Base-by-base conservation (phyloP, 2,888 invertebrate species). In the Drosophila niveifrons region DNA sequence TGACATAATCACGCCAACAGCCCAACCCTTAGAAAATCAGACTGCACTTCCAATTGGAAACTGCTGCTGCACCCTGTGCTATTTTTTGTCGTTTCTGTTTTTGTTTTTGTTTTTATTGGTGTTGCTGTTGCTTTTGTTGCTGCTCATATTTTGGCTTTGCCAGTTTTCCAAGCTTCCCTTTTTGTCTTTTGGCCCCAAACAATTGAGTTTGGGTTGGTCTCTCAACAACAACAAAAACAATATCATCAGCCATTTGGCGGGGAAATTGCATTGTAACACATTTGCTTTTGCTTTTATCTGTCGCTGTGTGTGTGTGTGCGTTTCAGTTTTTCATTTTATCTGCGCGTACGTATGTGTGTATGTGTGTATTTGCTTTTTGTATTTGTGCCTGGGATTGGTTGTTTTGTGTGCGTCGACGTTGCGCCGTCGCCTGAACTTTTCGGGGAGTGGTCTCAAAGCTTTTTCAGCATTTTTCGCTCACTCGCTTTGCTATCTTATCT, bases 391-490 rank as follows among this genome's bases (percentile, higher is more conserved):
- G 86, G 84, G 88, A 79, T 81, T 81, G 72, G 82, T 87, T 82
- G 86, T 76, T 84, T 86, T 88, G 87, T 79, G 75, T 87, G 72
- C 87, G 80, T 84, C 72, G 69, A 75, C 75, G 78, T 80, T 72
- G 69, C 73, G 70, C 80, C 75, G 72, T 61, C 75, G 75, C 75
- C 82, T 82, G 77, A 81, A 85, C 78, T 87, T 90, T 90, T 90
- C 72, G 90, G 90, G 90, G 90, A 90, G 90, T 90, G 90, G 90
- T 90, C 90, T 84, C 85, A 88, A 85, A 87, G 88, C 88, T 85
- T 82, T 81, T 84, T 87, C 85, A 75, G 65, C 73, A 72, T 59
- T 84, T 83, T 84, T 69, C 72, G 66, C 80, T 71, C 74, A 66
- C 65, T 67, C 63, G 43, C 56, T 50, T 41, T 47, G 66, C 59